These are phyloP conservation scores for Clarias macrocephalus DNA, from an alignment of 2,113 vertebrate species.

Conservation along the genomic window DNA sequence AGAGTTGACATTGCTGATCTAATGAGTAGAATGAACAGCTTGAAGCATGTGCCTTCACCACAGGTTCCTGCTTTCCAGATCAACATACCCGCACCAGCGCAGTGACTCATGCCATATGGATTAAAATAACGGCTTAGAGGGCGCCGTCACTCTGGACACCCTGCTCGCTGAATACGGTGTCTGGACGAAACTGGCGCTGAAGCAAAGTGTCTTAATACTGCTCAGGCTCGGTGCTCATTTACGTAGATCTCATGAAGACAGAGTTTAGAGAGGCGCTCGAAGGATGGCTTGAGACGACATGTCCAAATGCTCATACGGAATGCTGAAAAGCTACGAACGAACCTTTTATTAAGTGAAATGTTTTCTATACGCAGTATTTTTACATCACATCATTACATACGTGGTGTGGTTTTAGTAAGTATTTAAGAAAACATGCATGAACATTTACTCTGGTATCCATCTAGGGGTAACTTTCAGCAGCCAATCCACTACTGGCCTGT, in stretches of 20 bases:
- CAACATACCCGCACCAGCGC: background rate
- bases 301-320: background rate
- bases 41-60: background rate
- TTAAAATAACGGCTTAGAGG: conserved; percentile 18
- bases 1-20: background rate
- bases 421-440: too few relatives aligned
- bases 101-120: conserved; percentile 18
- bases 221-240: background rate
- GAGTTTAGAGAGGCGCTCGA: background rate
- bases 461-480: background rate
- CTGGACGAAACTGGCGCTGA: background rate
- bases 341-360: background rate
- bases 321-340: background rate
- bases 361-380: too few relatives aligned
- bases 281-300: background rate
- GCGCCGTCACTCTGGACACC: background rate
- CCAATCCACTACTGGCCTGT: background rate
- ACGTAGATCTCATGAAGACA: background rate
- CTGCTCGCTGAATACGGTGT: background rate
- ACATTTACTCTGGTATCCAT: background rate
- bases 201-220: background rate
- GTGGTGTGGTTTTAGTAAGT: background rate
- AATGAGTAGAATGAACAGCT: background rate
- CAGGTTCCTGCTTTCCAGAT: background rate
- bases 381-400: background rate